Base-by-base conservation (phyloP, 2,113 vertebrate species). In the Pipa parva region DNA sequence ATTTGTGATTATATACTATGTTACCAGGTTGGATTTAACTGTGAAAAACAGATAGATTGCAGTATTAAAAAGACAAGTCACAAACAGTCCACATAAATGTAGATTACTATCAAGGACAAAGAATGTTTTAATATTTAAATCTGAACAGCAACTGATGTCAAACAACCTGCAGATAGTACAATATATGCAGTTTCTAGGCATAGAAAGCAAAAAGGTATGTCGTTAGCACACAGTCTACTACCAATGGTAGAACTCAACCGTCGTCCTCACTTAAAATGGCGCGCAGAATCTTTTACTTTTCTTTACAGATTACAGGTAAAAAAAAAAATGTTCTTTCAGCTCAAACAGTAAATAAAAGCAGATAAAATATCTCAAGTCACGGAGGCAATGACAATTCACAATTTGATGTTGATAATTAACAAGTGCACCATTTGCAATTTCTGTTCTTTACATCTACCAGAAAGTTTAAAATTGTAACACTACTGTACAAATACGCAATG, bases 361-460 rank as follows among this genome's bases (percentile, higher is more conserved):
- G 87, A 74, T 81, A 86, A 84, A 79, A 84, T 73, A 79, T 81
- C 83, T 85, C 81, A 84, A 85, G 83, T 88, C 82, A 88, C 84
- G 82, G 79, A 82, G 85, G 86, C 87, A 79, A 83, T 84, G 83
- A 85, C 77, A 88, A 88, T 71, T 82, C 87, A 88, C 82, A 82
- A 87, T 39, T 65, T 82, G 88, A 90, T 90, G 88, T 88, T 80
- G 83, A 89, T 85, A 80, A 76, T 84, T 89, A 83, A 85, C 76
- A 79, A 84, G 54, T 72, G 82, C 82, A 88, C 84, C 86, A 85
- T 84, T 77, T 84, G 85, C 87, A 88, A 79, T 85, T 80, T 80
- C 77, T 80, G 76, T 78, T 77, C 79, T 77, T 80, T 82, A 83
- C 75, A 83, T 78, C 77, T 82, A 82, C 64, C 83, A 79, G 76